phyloP scores from a whole-genome alignment of 1,140 invertebrate species.

The Hyphantria cunea region DNA sequence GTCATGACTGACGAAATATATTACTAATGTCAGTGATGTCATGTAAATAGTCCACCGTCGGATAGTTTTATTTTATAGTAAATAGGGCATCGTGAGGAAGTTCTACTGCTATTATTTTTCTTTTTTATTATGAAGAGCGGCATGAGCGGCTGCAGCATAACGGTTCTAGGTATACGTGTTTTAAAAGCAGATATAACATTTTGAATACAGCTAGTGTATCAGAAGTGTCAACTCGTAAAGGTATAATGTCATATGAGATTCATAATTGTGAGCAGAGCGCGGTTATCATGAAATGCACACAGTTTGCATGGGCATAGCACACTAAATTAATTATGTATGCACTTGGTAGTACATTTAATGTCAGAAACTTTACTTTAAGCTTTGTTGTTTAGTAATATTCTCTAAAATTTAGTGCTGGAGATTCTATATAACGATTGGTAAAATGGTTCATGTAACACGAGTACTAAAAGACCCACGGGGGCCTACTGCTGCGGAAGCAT shows the following conservation, averaged over 20 bases:
- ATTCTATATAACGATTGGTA: no score
- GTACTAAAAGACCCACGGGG: no score
- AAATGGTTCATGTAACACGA: no score
- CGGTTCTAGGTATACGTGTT: slow-evolving; percentile 1
- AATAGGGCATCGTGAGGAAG: not conserved
- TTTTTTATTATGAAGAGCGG: not conserved
- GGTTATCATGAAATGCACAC: slow-evolving; percentile 21
- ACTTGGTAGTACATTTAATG: not conserved
- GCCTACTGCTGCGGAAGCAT: no score
- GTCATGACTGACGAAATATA: no score
- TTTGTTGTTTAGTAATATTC: no score
- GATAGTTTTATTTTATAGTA: not conserved
- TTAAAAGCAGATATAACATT: slow-evolving; percentile 17
- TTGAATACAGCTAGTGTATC: slow-evolving; percentile 22
- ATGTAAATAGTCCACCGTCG: not conserved
- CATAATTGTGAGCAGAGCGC: slow-evolving; percentile 10
- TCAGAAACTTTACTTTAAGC: no score
- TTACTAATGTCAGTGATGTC: no score
- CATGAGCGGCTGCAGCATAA: not conserved
- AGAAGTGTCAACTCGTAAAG: slow-evolving; percentile 25
- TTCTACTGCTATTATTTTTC: not conserved
- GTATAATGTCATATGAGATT: slow-evolving; percentile 17
- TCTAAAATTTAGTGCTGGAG: no score
- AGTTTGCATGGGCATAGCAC: slow-evolving; percentile 14
- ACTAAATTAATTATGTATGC: slow-evolving; percentile 24